Percentiles rank a stretch among this genome's conserved stretches.
These are phyloP conservation scores for Drosophila tropicalis DNA, from an alignment of 1,140 invertebrate genomes.

Conservation along the genomic window DNA sequence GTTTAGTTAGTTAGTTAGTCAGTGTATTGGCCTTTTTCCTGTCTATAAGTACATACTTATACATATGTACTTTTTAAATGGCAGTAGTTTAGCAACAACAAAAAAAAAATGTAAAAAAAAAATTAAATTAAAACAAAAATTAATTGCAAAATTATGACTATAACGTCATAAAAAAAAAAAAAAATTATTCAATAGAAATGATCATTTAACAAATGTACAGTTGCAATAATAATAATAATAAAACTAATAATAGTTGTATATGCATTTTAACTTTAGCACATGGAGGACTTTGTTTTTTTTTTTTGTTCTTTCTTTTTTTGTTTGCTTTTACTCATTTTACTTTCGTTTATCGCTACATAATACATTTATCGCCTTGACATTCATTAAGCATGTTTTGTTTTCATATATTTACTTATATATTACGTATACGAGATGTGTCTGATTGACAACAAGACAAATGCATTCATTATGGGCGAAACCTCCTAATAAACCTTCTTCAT, in stretches of 20 bases:
- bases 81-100: constrained; percentile 45
- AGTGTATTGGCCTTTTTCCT: constrained; percentile 20
- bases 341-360: constrained; percentile 70
- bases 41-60: not conserved
- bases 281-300: constrained; percentile 64
- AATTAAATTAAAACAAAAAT: constrained; percentile 4
- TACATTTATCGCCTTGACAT: constrained; percentile 63
- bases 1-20: constrained; percentile 13
- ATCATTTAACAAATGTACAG: constrained; percentile 71
- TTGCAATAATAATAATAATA: constrained; percentile 48
- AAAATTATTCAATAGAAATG: constrained; percentile 53
- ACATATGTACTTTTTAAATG: constrained; percentile 56
- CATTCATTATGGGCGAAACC: too few species aligned
- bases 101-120: constrained; percentile 17
- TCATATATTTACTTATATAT: constrained; percentile 7
- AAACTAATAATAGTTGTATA: constrained; percentile 50
- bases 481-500: too few species aligned
- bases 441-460: too few species aligned
- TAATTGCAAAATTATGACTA: constrained; percentile 70
- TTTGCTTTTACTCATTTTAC: not conserved
- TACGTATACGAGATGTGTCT: too few species aligned
- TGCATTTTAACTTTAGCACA: constrained; percentile 77
- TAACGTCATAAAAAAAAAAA: constrained; percentile 75
- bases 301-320: not conserved
- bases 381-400: constrained; percentile 36